Conservation (phyloP, 2,888 invertebrate genomes). For the Eumacrocentrus americanus region DNA sequence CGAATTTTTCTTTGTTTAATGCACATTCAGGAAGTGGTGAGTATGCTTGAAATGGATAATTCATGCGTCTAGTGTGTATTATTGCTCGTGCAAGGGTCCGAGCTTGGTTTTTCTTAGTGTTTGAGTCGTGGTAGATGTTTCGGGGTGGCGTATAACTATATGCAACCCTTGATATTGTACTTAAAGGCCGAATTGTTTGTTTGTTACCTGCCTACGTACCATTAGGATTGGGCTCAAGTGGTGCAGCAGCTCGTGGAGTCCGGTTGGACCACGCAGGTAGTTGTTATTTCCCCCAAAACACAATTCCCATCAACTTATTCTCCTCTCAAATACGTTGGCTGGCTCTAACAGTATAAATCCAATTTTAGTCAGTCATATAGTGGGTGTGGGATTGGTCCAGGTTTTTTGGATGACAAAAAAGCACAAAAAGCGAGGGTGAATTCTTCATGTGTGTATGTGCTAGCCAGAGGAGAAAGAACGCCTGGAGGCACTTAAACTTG, state of each 20-base stretch:
- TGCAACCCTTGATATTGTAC: too few species aligned
- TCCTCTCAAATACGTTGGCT: neutral
- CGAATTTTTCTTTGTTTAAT: too few species aligned
- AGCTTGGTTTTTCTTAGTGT: too few species aligned
- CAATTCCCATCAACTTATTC: neutral
- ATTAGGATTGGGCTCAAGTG: conserved; percentile 84
- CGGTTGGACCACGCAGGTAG: conserved; percentile 80
- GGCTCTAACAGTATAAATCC: neutral
- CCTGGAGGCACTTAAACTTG: neutral
- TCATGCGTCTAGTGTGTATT: too few species aligned
- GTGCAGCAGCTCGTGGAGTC: conserved; percentile 85
- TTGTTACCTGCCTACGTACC: conserved; percentile 55
- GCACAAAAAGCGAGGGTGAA: too few species aligned
- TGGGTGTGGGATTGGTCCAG: neutral
- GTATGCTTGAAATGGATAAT: neutral
- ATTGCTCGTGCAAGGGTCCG: too few species aligned
- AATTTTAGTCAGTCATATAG: neutral
- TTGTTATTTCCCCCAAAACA: conserved; percentile 66
- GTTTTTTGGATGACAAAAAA: neutral
- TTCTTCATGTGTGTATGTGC: neutral
- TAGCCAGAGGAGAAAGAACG: neutral
- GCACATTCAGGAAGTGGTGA: conserved; percentile 28
- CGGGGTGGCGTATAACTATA: too few species aligned
- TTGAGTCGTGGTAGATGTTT: neutral
- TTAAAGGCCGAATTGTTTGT: conserved; percentile 51